Conservation (phyloP, 1,140 invertebrate genomes). For the Panagrolaimus sp. region DNA sequence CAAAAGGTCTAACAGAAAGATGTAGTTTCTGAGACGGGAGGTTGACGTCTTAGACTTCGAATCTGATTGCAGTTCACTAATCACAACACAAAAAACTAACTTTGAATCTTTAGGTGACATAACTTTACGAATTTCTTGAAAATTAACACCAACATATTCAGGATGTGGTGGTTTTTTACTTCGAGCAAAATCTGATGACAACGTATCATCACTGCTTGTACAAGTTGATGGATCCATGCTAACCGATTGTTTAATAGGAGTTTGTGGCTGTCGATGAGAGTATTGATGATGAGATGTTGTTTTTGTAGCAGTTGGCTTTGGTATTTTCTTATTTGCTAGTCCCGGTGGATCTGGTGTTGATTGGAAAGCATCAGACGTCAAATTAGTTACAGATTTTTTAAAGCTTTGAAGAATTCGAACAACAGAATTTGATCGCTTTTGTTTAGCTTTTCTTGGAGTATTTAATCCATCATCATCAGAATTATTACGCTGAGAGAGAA, state of each 20-base stretch:
- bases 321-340: slow-evolving; percentile 1
- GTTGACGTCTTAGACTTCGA: too few species aligned
- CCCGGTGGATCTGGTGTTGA: neutral
- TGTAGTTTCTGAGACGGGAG: too few species aligned
- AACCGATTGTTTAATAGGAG: neutral
- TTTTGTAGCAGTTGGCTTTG: too few species aligned
- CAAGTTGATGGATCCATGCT: neutral
- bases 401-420: neutral
- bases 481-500: neutral
- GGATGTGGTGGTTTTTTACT: neutral
- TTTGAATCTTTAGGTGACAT: neutral
- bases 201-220: neutral
- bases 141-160: too few species aligned
- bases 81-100: neutral
- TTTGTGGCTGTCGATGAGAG: neutral
- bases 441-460: neutral
- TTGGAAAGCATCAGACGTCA: neutral
- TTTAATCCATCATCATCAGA: neutral
- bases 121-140: neutral
- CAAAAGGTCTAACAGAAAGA: neutral
- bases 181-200: neutral
- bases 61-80: too few species aligned
- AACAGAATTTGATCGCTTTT: slow-evolving; percentile 4
- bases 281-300: too few species aligned
- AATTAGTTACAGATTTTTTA: neutral